Conservation (phyloP, 2,113 vertebrate species). For the Eleginops maclovinus region DNA sequence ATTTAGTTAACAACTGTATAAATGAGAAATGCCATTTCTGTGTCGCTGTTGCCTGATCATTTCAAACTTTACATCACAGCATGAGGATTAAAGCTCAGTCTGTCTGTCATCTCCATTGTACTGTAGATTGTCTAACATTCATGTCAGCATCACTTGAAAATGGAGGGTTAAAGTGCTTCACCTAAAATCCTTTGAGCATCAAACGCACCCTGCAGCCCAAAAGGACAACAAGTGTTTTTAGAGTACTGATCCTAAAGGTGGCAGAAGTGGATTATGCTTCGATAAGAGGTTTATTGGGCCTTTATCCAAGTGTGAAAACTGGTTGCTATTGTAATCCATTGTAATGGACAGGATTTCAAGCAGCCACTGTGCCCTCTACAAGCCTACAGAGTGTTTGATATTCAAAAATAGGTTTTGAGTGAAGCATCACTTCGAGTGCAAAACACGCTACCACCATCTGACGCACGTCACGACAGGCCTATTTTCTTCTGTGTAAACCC, state of each 20-base stretch:
- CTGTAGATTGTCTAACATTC: constrained; percentile 66
- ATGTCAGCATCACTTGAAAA: constrained; percentile 52
- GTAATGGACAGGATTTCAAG: constrained; percentile 16
- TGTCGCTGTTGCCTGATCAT: constrained; percentile 76
- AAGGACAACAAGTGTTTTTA: constrained; percentile 12
- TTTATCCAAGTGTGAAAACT: constrained; percentile 20
- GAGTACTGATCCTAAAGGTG: constrained; percentile 9
- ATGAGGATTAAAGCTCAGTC: constrained; percentile 69
- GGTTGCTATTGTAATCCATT: constrained; percentile 17
- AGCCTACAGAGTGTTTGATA: constrained; percentile 59
- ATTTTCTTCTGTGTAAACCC: constrained; percentile 4
- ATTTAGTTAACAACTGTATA: constrained; percentile 38
- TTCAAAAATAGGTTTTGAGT: constrained; percentile 67
- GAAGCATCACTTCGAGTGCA: constrained; percentile 61
- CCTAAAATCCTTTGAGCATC: constrained; percentile 58
- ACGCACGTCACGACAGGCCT: constrained; percentile 48
- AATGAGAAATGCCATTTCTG: constrained; percentile 72
- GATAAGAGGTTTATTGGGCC: constrained; percentile 12
- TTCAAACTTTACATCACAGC: constrained; percentile 69
- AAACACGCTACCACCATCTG: constrained; percentile 69
- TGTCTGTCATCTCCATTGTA: constrained; percentile 68
- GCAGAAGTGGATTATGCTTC: constrained; percentile 22
- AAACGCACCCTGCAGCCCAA: constrained; percentile 35
- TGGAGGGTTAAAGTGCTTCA: constrained; percentile 58
- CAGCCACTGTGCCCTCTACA: constrained; percentile 45